phyloP scores from a whole-genome alignment of 1,140 invertebrate genomes.

The Cylas formicarius region DNA sequence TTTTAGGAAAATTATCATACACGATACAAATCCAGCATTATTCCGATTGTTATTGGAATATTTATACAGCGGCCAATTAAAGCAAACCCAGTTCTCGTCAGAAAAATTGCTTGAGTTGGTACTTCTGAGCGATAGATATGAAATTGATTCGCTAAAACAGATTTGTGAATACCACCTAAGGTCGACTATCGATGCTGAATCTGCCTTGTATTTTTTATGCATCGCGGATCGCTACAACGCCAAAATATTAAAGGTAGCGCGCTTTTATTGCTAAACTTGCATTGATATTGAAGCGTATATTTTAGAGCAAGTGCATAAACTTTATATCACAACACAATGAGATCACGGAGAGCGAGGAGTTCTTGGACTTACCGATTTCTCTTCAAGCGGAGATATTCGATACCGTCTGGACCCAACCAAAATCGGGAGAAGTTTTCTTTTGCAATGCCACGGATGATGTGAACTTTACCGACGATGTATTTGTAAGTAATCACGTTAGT shows the following conservation, averaged over 20 bases:
- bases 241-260: conserved; percentile 49
- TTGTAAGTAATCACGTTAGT: conserved; percentile 16
- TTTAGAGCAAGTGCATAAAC: conserved; percentile 41
- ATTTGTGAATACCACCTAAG: conserved; percentile 55
- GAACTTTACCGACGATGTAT: conserved; percentile 14
- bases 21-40: conserved; percentile 56
- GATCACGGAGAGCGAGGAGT: conserved; percentile 54
- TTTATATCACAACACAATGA: conserved; percentile 52
- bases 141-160: conserved; percentile 52
- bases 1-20: conserved; percentile 58
- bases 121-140: conserved; percentile 51
- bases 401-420: conserved; percentile 40
- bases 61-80: conserved; percentile 55
- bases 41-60: conserved; percentile 57
- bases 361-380: conserved; percentile 54
- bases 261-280: conserved; percentile 1
- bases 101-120: conserved; percentile 60
- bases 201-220: conserved; percentile 56
- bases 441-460: conserved; percentile 13
- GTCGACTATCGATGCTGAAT: conserved; percentile 54
- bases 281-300: conserved; percentile 2
- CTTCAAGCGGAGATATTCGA: conserved; percentile 54
- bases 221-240: conserved; percentile 62
- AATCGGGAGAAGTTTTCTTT: conserved; percentile 16
- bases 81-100: conserved; percentile 43